phyloP scores from a whole-genome alignment of 1,140 invertebrate genomes.

The Anastrepha obliqua region DNA sequence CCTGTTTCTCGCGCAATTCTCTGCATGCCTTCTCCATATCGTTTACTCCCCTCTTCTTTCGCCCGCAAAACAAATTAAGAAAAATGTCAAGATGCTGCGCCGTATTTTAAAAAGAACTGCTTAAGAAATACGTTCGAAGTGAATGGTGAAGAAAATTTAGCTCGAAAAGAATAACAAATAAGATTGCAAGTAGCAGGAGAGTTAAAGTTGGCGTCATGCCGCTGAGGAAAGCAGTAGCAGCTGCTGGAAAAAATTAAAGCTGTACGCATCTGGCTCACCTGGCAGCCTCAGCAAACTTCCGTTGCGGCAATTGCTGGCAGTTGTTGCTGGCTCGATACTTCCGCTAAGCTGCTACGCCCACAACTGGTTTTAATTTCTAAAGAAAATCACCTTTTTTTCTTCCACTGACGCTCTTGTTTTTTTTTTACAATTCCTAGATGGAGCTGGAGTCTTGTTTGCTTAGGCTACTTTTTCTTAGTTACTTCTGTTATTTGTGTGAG shows the following conservation, averaged over 20 bases:
- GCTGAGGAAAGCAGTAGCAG: not conserved
- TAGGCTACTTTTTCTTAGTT: not conserved
- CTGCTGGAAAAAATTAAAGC: not conserved
- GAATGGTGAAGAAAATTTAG: not conserved
- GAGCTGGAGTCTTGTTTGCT: not conserved
- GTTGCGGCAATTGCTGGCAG: not conserved
- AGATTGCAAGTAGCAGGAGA: not conserved
- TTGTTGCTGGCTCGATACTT: not conserved
- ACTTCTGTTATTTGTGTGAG: not conserved
- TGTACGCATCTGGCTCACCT: not conserved
- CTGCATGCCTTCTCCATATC: not conserved
- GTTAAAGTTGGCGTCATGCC: not conserved
- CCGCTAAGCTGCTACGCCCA: not conserved
- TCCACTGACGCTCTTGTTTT: not conserved
- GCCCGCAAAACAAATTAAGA: slow-evolving; percentile 35
- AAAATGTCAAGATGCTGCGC: slow-evolving; percentile 2
- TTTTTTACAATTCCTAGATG: not conserved
- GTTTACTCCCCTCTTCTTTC: not conserved
- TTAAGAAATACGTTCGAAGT: slow-evolving; percentile 4
- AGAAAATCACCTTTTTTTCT: slow-evolving; percentile 12
- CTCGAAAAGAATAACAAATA: not conserved
- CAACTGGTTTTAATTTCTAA: slow-evolving; percentile 22
- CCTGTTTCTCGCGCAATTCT: not conserved
- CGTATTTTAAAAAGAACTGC: not conserved
- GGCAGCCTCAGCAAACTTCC: not conserved